Evolutionary conservation across 1,140 invertebrate genomes (phyloP), one percentile per base, ranked within the genome.

Genomic region (Polyergus mexicanus): DNA sequence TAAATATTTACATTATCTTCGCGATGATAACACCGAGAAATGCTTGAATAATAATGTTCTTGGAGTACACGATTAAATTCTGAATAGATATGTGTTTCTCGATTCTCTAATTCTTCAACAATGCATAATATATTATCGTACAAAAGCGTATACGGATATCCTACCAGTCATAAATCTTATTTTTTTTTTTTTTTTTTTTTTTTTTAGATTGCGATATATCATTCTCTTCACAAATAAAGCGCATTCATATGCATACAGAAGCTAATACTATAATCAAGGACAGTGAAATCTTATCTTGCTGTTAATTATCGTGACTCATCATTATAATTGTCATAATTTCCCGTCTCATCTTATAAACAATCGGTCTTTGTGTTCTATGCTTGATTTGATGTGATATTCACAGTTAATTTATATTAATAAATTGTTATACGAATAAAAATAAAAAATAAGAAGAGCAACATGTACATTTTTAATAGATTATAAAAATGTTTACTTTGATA

Each of bases 261-360:
- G 22, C 2, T 8, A n/a, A 76, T 11, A 10, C 22, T 7, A 8
- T 8, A n/a, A 10, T 65, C 22, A 41, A 68, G 16, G 22, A 47
- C 6, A n/a, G n/a, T 62, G 25, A 76, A 51, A 35, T 78, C 32
- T 78, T 66, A 78, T 66, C 76, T 66, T 4, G 2, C 8, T 66
- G n/a, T 2, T 78, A 78, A 78, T 77, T 66, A 51, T 51, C 16
- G 16, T 78, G 62, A 78, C 32, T 66, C 44, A 78, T 78, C 4
- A 2, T 7, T 51, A 7, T 25, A 38, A 32, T 38, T 66, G 44
- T 78, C 44, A 44, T 58, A 25, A 62, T 62, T 63, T 56, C 11
- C 22, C 22, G 8, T 3, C 6, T 13, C 35, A 6, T 65, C 10
- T 51, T 35, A 6, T 8, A 38, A 11, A 41, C 47, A 66, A 66